Evolutionary conservation across 2,113 vertebrate species (phyloP).

Genomic region (Phycodurus eques): DNA sequence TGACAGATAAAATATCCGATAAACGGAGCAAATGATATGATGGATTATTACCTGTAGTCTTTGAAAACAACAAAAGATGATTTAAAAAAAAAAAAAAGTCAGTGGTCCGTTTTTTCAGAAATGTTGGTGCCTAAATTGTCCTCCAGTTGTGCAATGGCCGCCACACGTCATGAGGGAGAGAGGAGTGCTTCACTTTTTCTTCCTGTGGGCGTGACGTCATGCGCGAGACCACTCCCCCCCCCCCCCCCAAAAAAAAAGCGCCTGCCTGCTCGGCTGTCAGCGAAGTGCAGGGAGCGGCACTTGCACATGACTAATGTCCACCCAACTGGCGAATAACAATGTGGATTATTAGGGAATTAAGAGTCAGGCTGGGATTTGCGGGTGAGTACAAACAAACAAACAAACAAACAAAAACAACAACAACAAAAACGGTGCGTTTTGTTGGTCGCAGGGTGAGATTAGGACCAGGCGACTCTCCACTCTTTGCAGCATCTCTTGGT

Average conservation of each 20-base stretch:
- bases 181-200: neutral
- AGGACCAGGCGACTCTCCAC: too few relatives aligned
- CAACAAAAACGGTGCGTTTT: neutral
- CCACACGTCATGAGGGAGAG: too few relatives aligned
- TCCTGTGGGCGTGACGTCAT: slow-evolving; percentile 42
- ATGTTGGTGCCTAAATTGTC: too few relatives aligned
- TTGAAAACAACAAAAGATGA: neutral
- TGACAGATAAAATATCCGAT: neutral
- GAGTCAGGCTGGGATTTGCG: slow-evolving; percentile 43
- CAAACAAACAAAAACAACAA: neutral
- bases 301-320: slow-evolving; percentile 19
- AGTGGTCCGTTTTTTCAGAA: neutral
- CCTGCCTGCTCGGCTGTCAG: slow-evolving; percentile 16
- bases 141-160: too few relatives aligned
- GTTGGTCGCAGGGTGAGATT: neutral
- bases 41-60: neutral
- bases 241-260: slow-evolving; percentile 19
- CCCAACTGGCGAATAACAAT: slow-evolving; percentile 3
- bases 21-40: neutral
- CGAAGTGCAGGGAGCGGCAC: slow-evolving; percentile 48
- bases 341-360: slow-evolving; percentile 57
- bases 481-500: too few relatives aligned
- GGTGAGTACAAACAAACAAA: slow-evolving; percentile 51
- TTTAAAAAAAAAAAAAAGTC: neutral
- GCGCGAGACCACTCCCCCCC: slow-evolving; percentile 41